These are phyloP conservation scores for Cebus imitator DNA, from an alignment of 2,113 vertebrate species.

Conservation along the genomic window DNA sequence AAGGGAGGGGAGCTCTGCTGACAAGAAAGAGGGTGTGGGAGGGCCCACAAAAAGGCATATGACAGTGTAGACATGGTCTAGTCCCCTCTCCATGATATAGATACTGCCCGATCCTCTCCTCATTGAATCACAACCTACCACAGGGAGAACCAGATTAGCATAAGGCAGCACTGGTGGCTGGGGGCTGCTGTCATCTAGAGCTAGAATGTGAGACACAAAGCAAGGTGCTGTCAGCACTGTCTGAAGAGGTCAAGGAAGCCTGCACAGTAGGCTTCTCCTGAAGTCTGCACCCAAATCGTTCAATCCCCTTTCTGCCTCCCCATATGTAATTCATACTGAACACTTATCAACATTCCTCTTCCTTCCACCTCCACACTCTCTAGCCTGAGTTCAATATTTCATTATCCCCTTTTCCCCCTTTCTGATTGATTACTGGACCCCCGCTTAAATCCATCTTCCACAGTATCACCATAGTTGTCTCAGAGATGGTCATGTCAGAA, in stretches of 20 bases:
- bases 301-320: neutral
- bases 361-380: neutral
- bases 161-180: neutral
- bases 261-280: neutral
- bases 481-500: neutral
- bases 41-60: neutral
- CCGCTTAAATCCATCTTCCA: neutral
- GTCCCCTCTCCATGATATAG: neutral
- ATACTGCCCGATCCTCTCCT: neutral
- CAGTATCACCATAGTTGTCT: neutral
- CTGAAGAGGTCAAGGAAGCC: neutral
- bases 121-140: neutral
- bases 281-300: neutral
- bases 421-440: neutral
- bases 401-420: neutral
- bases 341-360: neutral
- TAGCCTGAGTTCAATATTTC: neutral
- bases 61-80: neutral
- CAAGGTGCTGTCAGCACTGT: neutral
- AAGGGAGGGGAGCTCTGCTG: neutral
- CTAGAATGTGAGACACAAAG: neutral
- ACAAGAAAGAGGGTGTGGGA: neutral
- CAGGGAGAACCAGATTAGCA: neutral
- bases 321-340: neutral
- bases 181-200: neutral